Percentiles rank a stretch among this genome's conserved stretches.
Evolutionary conservation across 2,888 invertebrate genomes (phyloP).

Genomic region (Allolobophora icterica): DNA sequence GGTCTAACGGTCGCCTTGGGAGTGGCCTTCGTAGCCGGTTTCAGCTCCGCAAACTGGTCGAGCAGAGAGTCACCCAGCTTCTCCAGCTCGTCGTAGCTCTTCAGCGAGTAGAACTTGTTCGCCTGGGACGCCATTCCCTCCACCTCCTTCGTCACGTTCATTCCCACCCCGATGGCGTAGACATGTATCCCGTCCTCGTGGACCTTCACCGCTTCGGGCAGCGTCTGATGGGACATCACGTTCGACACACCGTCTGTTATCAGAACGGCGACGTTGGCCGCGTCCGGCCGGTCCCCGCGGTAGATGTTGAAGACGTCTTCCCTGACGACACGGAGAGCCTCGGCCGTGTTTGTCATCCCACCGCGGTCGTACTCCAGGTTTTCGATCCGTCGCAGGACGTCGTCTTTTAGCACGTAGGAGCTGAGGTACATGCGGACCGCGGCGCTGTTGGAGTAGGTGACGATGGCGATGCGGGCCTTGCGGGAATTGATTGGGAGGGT

Average conservation of each 20-base stretch:
- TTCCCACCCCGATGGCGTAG: constrained; percentile 43
- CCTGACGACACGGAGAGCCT: constrained; percentile 51
- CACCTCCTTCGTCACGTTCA: constrained; percentile 35
- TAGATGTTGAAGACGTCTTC: constrained; percentile 53
- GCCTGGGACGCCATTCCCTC: constrained; percentile 34
- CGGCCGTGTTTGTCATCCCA: constrained; percentile 55
- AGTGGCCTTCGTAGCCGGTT: not conserved
- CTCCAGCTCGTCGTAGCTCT: constrained; percentile 39
- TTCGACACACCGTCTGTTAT: constrained; percentile 60
- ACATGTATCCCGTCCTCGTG: constrained; percentile 40
- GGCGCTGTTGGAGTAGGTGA: constrained; percentile 42
- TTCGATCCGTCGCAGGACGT: constrained; percentile 51
- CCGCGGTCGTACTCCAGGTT: constrained; percentile 52
- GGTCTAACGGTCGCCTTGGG: not conserved
- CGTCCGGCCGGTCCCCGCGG: constrained; percentile 55
- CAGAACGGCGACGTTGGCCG: constrained; percentile 52
- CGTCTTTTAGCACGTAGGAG: constrained; percentile 47
- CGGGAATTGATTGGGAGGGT: constrained; percentile 42
- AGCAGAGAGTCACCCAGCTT: constrained; percentile 29
- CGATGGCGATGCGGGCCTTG: constrained; percentile 43
- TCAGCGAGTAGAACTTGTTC: constrained; percentile 35
- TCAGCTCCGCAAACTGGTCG: constrained; percentile 23
- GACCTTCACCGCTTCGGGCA: constrained; percentile 39
- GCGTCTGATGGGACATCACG: constrained; percentile 36
- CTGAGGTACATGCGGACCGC: constrained; percentile 42